Base-by-base conservation (phyloP, 2,888 invertebrate genomes). In the Lasiommata megera region DNA sequence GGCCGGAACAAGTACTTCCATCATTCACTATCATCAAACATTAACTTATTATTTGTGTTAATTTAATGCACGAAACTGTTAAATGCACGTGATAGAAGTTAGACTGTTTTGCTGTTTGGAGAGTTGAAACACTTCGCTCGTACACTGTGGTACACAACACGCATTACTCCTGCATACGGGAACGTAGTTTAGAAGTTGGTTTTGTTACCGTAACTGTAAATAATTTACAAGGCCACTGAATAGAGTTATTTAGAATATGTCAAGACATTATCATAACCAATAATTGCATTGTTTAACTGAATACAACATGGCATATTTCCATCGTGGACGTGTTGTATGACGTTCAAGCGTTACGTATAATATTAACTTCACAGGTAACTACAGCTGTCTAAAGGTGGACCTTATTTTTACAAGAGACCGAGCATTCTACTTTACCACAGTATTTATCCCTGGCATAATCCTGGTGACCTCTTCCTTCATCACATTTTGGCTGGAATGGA, bases 401-500 rank as follows among this genome's bases (percentile, higher is more conserved):
- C 92, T 96, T 82, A 95, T 95, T 82, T 96, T 96, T 92, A 96
- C 96, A 68, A 93, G 96, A 88, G 96, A 96, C 92, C 93, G 96
- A 90, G 95, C 96, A 76, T 96, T 96, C 93, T 96, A 96, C 92
- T 96, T 96, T 92, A 96, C 96, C 63, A 96, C 96, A 79, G 96
- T 96, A 79, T 96, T 96, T 93, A 96, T 96, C 83, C 96, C 96
- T 66, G 96, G 96, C 77, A 96, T 96, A 74, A 96, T 96, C 83
- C 92, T 96, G 90, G 96, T 96, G 82, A 96, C 96, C 65, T 96
- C 96, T 73, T 96, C 96, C 68, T 92, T 92, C 93, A 96, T 96
- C 89, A 96, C 96, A 64, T 96, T 96, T 91, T 96, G 96, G 96
- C 92, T 96, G 85, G 96, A 96, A 86, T 96, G 96, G 96, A 96